phyloP scores from a whole-genome alignment of 2,888 invertebrate species.

The Plemyria rubiginata region DNA sequence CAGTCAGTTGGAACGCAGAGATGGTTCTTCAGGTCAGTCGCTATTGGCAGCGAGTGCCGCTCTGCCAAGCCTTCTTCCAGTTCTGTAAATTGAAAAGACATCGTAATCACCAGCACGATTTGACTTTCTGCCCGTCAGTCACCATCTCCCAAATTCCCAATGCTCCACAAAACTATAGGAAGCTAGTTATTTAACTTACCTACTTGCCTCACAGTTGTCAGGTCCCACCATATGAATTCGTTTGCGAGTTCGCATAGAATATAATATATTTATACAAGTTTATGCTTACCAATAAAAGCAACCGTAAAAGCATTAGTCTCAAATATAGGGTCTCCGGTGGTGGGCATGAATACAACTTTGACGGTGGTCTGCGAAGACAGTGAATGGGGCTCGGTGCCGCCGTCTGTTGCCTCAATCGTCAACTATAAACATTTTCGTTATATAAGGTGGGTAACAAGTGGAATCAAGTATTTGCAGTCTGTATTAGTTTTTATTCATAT shows the following conservation, averaged over 20 bases:
- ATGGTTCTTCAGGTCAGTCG: slow-evolving; percentile 77
- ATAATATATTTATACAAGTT: background rate
- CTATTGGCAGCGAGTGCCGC: slow-evolving; percentile 59
- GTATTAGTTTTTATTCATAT: slow-evolving; percentile 31
- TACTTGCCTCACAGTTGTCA: too few species aligned
- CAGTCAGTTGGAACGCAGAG: slow-evolving; percentile 64
- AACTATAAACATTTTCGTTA: slow-evolving; percentile 58
- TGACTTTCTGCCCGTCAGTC: too few species aligned
- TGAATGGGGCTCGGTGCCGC: slow-evolving; percentile 68
- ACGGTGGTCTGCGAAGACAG: slow-evolving; percentile 54
- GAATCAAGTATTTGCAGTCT: background rate
- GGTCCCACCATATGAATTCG: too few species aligned
- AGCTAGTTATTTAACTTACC: too few species aligned
- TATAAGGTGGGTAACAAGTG: too few species aligned
- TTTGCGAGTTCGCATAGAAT: too few species aligned
- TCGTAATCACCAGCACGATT: background rate
- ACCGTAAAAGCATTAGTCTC: slow-evolving; percentile 47
- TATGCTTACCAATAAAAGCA: slow-evolving; percentile 66
- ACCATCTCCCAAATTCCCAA: too few species aligned
- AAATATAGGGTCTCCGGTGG: slow-evolving; percentile 76
- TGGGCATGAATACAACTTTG: slow-evolving; percentile 75
- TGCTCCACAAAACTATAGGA: too few species aligned
- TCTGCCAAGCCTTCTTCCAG: slow-evolving; percentile 66
- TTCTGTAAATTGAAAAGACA: slow-evolving; percentile 54
- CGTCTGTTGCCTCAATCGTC: slow-evolving; percentile 77